phyloP scores from a whole-genome alignment of 2,888 invertebrate genomes.

The Aphelenchoides bicaudatus region DNA sequence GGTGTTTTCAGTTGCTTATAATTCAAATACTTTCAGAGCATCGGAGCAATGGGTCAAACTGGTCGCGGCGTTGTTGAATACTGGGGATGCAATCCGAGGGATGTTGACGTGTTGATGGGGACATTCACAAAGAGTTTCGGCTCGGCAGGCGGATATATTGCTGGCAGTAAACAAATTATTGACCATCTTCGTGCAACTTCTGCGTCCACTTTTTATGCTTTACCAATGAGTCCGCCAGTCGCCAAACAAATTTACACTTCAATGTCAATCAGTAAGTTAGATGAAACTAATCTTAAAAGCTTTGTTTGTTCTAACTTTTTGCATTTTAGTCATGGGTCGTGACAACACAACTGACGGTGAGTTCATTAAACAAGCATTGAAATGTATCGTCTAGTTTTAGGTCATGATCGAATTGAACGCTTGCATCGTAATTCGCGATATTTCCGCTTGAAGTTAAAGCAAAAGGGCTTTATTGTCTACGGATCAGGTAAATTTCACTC shows the following conservation, averaged over 20 bases:
- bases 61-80: constrained; percentile 83
- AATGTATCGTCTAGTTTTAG: constrained; percentile 56
- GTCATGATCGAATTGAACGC: constrained; percentile 60
- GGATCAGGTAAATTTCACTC: too few relatives aligned
- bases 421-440: constrained; percentile 64
- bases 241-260: constrained; percentile 84
- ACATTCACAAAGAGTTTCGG: constrained; percentile 99
- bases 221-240: constrained; percentile 73
- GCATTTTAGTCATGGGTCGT: constrained; percentile 78
- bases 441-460: constrained; percentile 68
- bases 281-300: too few relatives aligned
- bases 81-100: constrained; percentile 75
- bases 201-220: constrained; percentile 66
- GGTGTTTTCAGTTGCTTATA: constrained; percentile 67
- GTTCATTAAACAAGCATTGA: not conserved
- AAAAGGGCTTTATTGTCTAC: constrained; percentile 84
- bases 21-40: constrained; percentile 21
- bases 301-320: too few relatives aligned
- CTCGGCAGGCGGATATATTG: constrained; percentile 92
- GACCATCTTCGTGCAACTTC: constrained; percentile 75
- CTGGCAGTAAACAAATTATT: constrained; percentile 73
- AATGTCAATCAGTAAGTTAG: constrained; percentile 79
- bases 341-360: constrained; percentile 71
- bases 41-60: constrained; percentile 50
- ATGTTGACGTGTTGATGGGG: constrained; percentile 90